Evolutionary conservation across 2,888 invertebrate genomes (phyloP), one percentile per base, ranked within the genome.

Genomic region (Ochropleura leucogaster): DNA sequence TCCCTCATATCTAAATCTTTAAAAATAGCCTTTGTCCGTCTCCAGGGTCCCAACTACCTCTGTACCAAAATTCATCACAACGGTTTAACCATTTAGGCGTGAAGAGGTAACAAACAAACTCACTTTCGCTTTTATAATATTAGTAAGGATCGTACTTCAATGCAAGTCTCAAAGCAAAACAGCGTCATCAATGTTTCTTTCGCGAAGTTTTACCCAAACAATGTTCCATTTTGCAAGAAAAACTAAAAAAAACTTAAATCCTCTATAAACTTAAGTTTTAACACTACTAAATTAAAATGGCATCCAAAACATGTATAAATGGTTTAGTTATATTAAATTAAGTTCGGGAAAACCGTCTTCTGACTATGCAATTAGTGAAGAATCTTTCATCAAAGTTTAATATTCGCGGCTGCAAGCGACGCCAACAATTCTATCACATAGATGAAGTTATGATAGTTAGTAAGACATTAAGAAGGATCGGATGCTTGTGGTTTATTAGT

Each of bases 281-380:
- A 47, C 42, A 47, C 9, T 10, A 57, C 44, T 42, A 80, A 72
- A 40, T 72, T 8, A 57, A 64, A n/a, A 53, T 18, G 20, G 20
- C 46, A 42, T 64, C 63, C 30, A 57, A 51, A 6, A 65, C 12
- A 62, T 53, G 42, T 74, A 65, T 55, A 40, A 40, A 66, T 44
- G 55, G 66, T 20, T n/a, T 12, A 40, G 14, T 47, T 12, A 44
- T 47, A 67, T 62, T 46, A 55, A 55, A 66, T 40, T 55, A 51
- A 67, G 20, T 51, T 51, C 6, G 60, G 44, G 20, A 55, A 74
- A 47, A 51, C 30, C 46, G 76, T 57, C 30, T 46, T 63, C 59
- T 46, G 30, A 63, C 18, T 57, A 82, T 66, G 82, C 62, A 82
- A 78, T 78, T 82, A 76, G 77, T 57, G n/a, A 63, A 57, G 66